A percentile compares a stretch with the other conserved stretches of the same genome.
Evolutionary conservation across 2,888 invertebrate genomes (phyloP).

Genomic region (Lamellibrachia columna): DNA sequence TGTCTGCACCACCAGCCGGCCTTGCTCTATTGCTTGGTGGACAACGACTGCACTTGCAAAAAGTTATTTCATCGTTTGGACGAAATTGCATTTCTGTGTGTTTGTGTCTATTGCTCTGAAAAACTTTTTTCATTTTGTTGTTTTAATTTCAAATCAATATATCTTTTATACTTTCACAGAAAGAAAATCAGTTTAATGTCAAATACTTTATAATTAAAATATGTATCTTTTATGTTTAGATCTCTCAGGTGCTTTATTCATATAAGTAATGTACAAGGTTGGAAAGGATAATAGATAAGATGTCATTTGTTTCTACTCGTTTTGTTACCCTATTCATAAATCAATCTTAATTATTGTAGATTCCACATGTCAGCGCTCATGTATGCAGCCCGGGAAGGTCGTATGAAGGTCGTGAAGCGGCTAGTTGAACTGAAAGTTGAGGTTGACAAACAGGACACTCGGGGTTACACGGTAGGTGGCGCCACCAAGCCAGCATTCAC

Average conservation of each 20-base stretch:
- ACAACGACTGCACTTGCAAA: too few species aligned
- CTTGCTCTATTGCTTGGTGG: too few species aligned
- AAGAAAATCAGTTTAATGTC: background rate
- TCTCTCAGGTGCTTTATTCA: background rate
- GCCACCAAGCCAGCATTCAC: background rate
- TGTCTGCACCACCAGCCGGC: too few species aligned
- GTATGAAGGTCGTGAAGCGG: constrained; percentile 52
- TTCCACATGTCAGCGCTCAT: constrained; percentile 66
- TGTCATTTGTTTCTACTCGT: background rate
- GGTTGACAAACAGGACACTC: constrained; percentile 63
- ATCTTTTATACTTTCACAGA: background rate
- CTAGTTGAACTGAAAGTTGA: constrained; percentile 61
- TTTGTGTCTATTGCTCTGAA: background rate
- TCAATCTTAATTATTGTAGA: constrained; percentile 44
- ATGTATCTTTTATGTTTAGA: background rate
- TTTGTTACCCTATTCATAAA: background rate
- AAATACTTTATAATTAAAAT: background rate
- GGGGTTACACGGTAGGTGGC: constrained; percentile 63
- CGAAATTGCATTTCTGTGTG: too few species aligned
- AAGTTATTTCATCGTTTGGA: too few species aligned
- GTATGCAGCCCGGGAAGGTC: constrained; percentile 66
- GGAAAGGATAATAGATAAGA: background rate
- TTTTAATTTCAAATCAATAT: background rate
- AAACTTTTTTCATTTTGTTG: background rate
- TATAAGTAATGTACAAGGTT: background rate